These are phyloP conservation scores for Drosophila trapezifrons DNA, from an alignment of 1,140 invertebrate species.

Conservation along the genomic window DNA sequence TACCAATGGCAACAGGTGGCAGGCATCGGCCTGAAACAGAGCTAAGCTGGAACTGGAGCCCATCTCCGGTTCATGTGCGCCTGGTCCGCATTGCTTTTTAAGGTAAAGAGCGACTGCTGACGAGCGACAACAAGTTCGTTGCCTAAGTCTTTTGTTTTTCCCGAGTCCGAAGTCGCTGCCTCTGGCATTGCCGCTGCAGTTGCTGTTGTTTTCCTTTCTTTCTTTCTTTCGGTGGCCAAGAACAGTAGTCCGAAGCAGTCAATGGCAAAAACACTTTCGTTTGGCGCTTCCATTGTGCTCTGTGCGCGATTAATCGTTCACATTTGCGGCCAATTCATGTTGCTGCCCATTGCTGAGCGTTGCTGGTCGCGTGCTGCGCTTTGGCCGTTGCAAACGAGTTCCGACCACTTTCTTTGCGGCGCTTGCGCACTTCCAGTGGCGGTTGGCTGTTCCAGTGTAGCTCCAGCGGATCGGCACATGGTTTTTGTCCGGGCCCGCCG, in stretches of 20 bases:
- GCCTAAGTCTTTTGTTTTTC: constrained; percentile 72
- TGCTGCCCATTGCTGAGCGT: constrained; percentile 20
- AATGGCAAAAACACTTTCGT: constrained; percentile 72
- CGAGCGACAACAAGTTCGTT: constrained; percentile 63
- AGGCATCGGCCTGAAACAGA: constrained; percentile 14
- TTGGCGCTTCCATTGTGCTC: constrained; percentile 36
- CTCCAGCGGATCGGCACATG: constrained; percentile 41
- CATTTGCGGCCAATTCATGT: constrained; percentile 47
- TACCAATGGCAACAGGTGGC: constrained; percentile 35
- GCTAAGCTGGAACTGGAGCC: background rate
- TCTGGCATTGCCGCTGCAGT: background rate
- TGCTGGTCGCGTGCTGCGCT: constrained; percentile 65
- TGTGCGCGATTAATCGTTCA: constrained; percentile 44
- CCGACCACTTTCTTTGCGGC: constrained; percentile 73
- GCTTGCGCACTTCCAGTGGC: constrained; percentile 38
- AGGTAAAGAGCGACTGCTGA: constrained; percentile 61
- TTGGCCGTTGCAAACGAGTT: constrained; percentile 62
- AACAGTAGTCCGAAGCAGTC: constrained; percentile 41
- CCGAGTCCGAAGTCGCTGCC: constrained; percentile 6
- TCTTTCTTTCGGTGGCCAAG: constrained; percentile 48
- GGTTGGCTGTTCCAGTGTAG: constrained; percentile 47
- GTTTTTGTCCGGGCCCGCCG: constrained; percentile 44
- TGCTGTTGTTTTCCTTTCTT: constrained; percentile 14
- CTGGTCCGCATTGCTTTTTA: constrained; percentile 74
- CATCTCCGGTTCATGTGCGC: constrained; percentile 63